These are phyloP conservation scores for Perizoma affinitatum DNA, from an alignment of 2,888 invertebrate genomes.

Conservation along the genomic window DNA sequence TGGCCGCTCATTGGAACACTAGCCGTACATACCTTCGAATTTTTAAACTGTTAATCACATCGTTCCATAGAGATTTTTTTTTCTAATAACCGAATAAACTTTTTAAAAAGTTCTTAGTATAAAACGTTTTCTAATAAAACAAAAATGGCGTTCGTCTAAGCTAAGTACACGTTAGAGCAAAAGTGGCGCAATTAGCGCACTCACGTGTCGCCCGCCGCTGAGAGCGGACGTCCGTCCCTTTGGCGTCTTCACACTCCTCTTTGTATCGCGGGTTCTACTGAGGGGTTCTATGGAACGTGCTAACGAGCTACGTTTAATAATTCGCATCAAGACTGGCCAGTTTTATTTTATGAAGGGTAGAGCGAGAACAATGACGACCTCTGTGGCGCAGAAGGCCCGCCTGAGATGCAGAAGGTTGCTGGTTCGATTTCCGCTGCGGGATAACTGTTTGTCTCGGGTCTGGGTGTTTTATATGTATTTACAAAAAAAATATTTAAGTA, in stretches of 20 bases:
- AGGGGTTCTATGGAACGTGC: conserved; percentile 20
- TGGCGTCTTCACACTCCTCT: conserved; percentile 27
- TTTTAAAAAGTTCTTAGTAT: background rate
- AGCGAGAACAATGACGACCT: too few species aligned
- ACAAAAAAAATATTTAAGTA: too few species aligned
- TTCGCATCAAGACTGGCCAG: conserved; percentile 26
- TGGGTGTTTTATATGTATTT: too few species aligned
- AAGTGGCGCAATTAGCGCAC: conserved; percentile 57
- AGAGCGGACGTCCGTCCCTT: conserved; percentile 47
- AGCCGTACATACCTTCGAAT: too few species aligned
- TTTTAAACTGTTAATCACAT: too few species aligned
- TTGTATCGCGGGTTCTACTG: conserved; percentile 22
- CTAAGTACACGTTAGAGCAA: conserved; percentile 33
- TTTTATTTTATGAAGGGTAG: conserved; percentile 5
- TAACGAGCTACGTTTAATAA: conserved; percentile 31
- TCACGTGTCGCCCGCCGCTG: conserved; percentile 44
- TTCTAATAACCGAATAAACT: too few species aligned
- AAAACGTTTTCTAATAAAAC: background rate
- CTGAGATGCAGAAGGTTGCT: too few species aligned
- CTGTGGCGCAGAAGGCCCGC: background rate
- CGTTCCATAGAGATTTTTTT: too few species aligned
- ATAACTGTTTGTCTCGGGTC: too few species aligned
- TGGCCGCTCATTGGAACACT: too few species aligned
- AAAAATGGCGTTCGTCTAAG: conserved; percentile 10
- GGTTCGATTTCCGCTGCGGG: too few species aligned